Percentiles rank a stretch among this genome's conserved stretches.
These are phyloP conservation scores for Acrocephalus kingi DNA, from an alignment of 2,113 vertebrate genomes.

Conservation along the genomic window DNA sequence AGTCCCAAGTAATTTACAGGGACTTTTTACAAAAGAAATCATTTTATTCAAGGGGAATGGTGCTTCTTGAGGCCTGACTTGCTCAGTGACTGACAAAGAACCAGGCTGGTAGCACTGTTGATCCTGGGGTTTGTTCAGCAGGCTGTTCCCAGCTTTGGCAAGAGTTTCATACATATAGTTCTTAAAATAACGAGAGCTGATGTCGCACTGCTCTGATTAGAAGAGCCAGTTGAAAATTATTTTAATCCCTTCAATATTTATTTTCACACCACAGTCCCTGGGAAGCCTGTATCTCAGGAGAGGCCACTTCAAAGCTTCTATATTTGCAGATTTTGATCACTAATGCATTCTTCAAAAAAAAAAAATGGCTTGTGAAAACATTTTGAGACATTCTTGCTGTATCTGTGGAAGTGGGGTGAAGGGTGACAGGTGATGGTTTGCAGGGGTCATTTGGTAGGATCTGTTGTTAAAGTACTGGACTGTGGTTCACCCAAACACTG, in stretches of 20 bases:
- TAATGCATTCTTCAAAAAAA: neutral
- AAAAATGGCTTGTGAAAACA: neutral
- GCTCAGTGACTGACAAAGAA: neutral
- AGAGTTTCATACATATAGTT: neutral
- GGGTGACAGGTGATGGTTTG: neutral
- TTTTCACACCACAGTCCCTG: neutral
- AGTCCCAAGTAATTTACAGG: slow-evolving; percentile 26
- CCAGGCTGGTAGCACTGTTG: neutral
- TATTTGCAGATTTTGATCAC: neutral
- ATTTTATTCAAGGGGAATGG: neutral
- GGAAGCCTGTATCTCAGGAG: neutral
- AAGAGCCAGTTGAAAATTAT: neutral
- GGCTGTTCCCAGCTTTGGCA: neutral
- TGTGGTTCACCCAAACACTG: neutral
- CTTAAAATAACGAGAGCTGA: slow-evolving; percentile 4
- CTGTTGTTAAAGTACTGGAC: neutral
- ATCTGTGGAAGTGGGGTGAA: neutral
- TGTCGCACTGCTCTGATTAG: neutral
- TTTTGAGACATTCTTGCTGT: neutral
- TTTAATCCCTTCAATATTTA: slow-evolving; percentile 12
- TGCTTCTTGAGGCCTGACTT: neutral
- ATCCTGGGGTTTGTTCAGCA: neutral
- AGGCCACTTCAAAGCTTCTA: neutral
- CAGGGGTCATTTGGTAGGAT: neutral
- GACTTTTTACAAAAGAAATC: neutral